These are phyloP conservation scores for Cheilosia impressa DNA, from an alignment of 2,888 invertebrate genomes.

Conservation along the genomic window DNA sequence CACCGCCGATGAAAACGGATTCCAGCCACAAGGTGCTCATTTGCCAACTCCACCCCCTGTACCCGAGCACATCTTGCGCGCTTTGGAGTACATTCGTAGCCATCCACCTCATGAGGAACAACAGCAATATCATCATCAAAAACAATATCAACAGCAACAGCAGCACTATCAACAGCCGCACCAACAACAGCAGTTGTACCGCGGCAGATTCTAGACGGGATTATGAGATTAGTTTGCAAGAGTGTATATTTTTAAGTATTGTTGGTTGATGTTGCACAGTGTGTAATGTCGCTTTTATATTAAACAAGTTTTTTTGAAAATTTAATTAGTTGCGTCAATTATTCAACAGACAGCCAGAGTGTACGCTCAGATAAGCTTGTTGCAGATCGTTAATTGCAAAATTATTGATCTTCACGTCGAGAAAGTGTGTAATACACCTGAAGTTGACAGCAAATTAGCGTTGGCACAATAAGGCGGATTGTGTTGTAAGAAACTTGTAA, in stretches of 20 bases:
- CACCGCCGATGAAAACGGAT: constrained; percentile 86
- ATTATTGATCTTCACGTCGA: no score
- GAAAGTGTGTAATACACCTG: no score
- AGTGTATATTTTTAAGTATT: constrained; percentile 30
- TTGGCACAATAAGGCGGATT: no score
- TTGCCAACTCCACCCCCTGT: constrained; percentile 85
- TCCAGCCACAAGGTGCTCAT: constrained; percentile 84
- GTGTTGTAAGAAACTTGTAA: no score
- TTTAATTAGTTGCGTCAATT: constrained; percentile 26
- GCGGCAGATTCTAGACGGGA: constrained; percentile 58
- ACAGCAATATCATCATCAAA: background rate
- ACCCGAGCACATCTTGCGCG: constrained; percentile 84
- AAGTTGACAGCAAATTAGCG: no score
- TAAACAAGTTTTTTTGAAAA: constrained; percentile 45
- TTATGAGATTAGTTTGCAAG: constrained; percentile 25
- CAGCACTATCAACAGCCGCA: background rate
- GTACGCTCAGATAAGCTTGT: background rate
- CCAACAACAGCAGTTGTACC: constrained; percentile 6
- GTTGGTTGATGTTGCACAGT: constrained; percentile 33
- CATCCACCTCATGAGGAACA: constrained; percentile 78
- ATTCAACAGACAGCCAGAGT: background rate
- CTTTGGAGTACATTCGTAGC: constrained; percentile 84
- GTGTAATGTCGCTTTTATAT: constrained; percentile 37
- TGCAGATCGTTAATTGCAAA: constrained; percentile 8
- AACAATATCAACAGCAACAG: background rate